Evolutionary conservation across 2,888 invertebrate genomes (phyloP).

Genomic region (Argyra leucocephala): DNA sequence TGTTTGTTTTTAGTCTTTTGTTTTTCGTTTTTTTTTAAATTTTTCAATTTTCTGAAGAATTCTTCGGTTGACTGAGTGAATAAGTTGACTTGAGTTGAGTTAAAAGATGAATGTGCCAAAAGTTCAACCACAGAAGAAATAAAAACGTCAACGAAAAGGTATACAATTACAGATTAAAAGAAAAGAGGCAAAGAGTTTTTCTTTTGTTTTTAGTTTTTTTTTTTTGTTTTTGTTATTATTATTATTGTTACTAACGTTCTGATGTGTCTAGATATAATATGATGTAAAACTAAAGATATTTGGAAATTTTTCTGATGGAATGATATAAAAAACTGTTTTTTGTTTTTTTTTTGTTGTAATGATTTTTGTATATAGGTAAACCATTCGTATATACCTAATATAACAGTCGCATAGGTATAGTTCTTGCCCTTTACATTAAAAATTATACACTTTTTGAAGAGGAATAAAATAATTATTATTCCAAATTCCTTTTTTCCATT

Average conservation of each 20-base stretch:
- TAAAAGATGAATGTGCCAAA: slow-evolving; percentile 1
- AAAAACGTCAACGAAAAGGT: neutral
- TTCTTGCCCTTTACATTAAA: too few species aligned
- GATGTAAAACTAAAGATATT: too few species aligned
- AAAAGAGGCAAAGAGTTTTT: too few species aligned
- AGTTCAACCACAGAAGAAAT: neutral
- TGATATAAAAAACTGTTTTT: too few species aligned
- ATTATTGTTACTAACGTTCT: too few species aligned
- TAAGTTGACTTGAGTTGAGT: neutral
- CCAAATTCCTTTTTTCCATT: too few species aligned
- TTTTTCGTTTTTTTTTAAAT: neutral
- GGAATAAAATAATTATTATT: too few species aligned
- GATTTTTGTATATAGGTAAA: neutral
- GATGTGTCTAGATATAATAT: too few species aligned
- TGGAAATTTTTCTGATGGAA: too few species aligned
- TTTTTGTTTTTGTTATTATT: too few species aligned
- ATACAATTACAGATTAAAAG: neutral
- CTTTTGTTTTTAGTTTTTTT: too few species aligned
- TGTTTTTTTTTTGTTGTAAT: neutral
- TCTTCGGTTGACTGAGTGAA: neutral
- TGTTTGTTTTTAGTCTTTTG: neutral
- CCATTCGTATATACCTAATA: neutral
- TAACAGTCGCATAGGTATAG: neutral
- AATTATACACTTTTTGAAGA: too few species aligned
- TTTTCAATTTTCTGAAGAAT: slow-evolving; percentile 3